Evolutionary conservation across 2,888 invertebrate species (phyloP), one percentile per base, ranked within the genome.

Genomic region (Hydrotaea diabolus): DNA sequence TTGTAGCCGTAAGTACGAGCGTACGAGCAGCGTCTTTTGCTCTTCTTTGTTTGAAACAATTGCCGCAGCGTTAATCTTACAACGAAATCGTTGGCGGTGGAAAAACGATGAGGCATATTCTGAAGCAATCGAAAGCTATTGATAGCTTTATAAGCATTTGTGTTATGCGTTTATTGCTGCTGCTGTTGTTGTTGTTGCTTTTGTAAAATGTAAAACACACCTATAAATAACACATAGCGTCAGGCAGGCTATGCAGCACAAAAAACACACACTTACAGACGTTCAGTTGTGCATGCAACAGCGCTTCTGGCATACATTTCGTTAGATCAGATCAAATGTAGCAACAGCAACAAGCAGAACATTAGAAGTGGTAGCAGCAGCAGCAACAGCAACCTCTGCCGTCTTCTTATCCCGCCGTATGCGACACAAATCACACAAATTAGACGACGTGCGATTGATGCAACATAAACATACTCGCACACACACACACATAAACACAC

Each of bases 51-150:
- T 53, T 77, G 77, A 66, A 19, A 49, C 81, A 80, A 75, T 64
- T 85, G 84, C 73, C 73, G 57, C 84, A 76, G 26, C 71, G 77
- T 76, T 81, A 81, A 81, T 79, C 78, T 76, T 76, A n/a, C 17
- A 76, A 57, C 17, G 59, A 71, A 59, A 59, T 39, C 23, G 19
- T 69, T 31, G 66, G 55, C 73, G 36, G 19, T 57, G 55, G 49
- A 75, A 49, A 77, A 57, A 53, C 31, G n/a, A 66, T 21, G n/a
- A 21, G 69, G 46, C 13, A 69, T 77, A 85, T 82, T 85, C 79
- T 77, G 74, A 77, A 82, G 49, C 82, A 85, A 85, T 85, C 85
- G 82, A 82, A 77, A 77, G 64, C 74, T 82, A 85, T 82, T 85
- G 85, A 85, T 85, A 82, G 71, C 82, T 69, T 69, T 23, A 69